Percentiles rank a stretch among this genome's conserved stretches.
Conservation (phyloP, 1,140 invertebrate genomes). For the Penaeus japonicus region DNA sequence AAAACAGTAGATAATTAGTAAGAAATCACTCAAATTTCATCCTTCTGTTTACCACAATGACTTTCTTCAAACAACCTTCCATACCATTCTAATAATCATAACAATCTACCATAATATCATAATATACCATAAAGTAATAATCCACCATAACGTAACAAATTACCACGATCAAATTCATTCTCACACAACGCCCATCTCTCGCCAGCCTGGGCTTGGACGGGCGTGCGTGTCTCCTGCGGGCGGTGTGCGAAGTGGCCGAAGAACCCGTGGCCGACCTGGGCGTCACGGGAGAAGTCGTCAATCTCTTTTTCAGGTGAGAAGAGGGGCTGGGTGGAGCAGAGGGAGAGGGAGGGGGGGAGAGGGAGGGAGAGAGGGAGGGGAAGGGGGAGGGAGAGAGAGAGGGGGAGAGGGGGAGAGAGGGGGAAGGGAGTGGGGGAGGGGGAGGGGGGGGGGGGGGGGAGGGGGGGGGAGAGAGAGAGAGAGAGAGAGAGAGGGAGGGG, state of each 20-base stretch:
- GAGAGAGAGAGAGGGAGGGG: background rate
- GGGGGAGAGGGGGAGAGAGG: background rate
- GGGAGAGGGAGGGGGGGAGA: background rate
- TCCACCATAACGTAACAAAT: background rate
- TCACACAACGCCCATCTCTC: background rate
- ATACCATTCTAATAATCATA: too few species aligned
- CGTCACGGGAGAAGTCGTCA: slow-evolving; percentile 41
- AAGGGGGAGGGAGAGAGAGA: background rate
- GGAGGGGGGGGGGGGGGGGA: background rate
- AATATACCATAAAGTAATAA: background rate
- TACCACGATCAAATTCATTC: background rate
- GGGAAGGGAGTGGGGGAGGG: background rate
- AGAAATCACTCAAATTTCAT: too few species aligned
- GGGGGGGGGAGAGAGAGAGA: background rate
- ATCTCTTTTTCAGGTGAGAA: slow-evolving; percentile 46
- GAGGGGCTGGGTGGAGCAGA: background rate
- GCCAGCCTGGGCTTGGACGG: slow-evolving; percentile 38
- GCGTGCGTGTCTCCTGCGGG: slow-evolving; percentile 24
- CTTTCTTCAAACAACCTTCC: too few species aligned
- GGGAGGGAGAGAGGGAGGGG: background rate
- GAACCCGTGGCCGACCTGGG: slow-evolving; percentile 37
- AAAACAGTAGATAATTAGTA: too few species aligned
- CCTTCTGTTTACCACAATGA: too few species aligned
- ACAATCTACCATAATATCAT: too few species aligned
- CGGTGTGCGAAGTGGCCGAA: slow-evolving; percentile 50